These are phyloP conservation scores for Rhynchonycteris naso DNA, from an alignment of 2,797 vertebrate genomes.

Conservation along the genomic window DNA sequence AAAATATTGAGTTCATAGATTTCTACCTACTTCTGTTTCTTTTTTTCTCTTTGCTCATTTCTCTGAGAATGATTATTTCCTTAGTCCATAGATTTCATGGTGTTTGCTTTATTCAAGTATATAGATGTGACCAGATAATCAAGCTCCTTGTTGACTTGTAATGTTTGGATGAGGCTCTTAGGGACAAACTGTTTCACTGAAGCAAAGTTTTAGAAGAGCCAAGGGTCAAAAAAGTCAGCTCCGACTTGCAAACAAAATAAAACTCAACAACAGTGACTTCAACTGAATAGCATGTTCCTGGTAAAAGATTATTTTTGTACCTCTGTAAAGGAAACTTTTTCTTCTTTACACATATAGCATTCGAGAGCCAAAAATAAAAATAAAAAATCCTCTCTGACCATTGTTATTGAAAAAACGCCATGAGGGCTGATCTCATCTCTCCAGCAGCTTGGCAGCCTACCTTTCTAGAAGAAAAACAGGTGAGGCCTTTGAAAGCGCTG, in stretches of 20 bases:
- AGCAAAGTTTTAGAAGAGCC: slow-evolving; percentile 39
- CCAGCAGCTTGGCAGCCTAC: slow-evolving; percentile 36
- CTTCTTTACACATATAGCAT: slow-evolving; percentile 66
- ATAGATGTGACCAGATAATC: slow-evolving; percentile 29
- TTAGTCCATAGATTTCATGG: not conserved
- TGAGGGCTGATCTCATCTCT: slow-evolving; percentile 69
- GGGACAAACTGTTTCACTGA: not conserved
- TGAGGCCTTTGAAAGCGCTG: slow-evolving; percentile 68
- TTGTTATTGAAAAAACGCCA: slow-evolving; percentile 66
- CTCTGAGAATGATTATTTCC: not conserved
- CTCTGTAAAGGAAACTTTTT: slow-evolving; percentile 51
- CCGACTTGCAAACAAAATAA: slow-evolving; percentile 57
- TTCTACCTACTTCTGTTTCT: not conserved
- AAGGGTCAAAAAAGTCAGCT: slow-evolving; percentile 52
- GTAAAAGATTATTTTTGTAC: slow-evolving; percentile 64
- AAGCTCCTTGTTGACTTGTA: not conserved
- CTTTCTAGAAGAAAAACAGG: slow-evolving; percentile 62
- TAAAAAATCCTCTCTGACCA: slow-evolving; percentile 58
- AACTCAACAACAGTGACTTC: slow-evolving; percentile 58
- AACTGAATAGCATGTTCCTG: slow-evolving; percentile 50
- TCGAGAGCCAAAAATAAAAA: slow-evolving; percentile 60
- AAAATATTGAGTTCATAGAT: not conserved
- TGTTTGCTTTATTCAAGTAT: slow-evolving; percentile 2
- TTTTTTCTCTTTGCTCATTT: not conserved
- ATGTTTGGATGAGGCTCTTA: slow-evolving; percentile 20